phyloP scores from a whole-genome alignment of 2,113 vertebrate genomes.

The Amblyornis subalaris region DNA sequence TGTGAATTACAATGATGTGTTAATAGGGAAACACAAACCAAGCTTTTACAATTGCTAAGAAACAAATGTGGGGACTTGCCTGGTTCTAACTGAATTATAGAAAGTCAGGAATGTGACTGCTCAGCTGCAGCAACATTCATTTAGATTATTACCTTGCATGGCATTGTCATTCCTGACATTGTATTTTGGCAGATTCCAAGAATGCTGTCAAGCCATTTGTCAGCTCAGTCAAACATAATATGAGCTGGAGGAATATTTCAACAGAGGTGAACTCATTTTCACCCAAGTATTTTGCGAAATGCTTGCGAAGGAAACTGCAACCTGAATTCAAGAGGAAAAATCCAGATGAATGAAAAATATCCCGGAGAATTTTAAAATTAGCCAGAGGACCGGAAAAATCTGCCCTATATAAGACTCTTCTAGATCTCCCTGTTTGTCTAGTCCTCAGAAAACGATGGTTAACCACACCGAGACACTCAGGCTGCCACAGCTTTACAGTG shows the following conservation, averaged over 20 bases:
- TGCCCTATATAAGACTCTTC: neutral
- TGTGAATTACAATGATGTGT: neutral
- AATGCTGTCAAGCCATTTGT: conserved; percentile 43
- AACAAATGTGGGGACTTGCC: neutral
- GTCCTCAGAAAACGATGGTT: neutral
- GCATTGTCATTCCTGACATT: conserved; percentile 15
- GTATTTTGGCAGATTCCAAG: conserved; percentile 46
- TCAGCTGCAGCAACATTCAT: neutral
- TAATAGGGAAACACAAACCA: neutral
- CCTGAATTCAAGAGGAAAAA: neutral
- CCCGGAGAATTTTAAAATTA: neutral
- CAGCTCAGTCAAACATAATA: conserved; percentile 39
- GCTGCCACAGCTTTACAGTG: neutral
- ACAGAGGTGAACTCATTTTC: conserved; percentile 7
- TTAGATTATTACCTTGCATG: conserved; percentile 19
- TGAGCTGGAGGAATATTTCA: conserved; percentile 20
- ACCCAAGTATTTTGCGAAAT: neutral
- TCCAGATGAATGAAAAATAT: neutral
- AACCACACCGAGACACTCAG: neutral
- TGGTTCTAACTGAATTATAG: neutral
- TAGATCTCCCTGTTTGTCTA: neutral
- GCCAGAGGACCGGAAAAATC: neutral
- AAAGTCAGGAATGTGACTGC: neutral
- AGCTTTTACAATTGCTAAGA: neutral
- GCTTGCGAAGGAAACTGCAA: neutral